Evolutionary conservation across 2,113 vertebrate species (phyloP).

Genomic region (Astatoreochromis straeleni): DNA sequence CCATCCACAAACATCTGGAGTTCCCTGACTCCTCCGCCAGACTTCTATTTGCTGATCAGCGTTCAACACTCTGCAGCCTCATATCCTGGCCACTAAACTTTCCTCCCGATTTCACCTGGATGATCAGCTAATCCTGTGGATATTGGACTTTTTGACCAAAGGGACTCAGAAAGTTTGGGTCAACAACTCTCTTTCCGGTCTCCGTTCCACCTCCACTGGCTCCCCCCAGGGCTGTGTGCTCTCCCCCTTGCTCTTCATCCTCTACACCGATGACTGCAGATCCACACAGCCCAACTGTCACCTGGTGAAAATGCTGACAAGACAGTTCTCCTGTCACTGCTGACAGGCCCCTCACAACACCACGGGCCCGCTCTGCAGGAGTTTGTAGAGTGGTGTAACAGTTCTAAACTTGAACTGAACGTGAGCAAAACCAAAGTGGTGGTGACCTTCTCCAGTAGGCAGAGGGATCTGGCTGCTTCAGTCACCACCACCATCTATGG

Average conservation of each 20-base stretch:
- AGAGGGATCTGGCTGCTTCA: neutral
- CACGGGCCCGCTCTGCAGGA: neutral
- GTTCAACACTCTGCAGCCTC: neutral
- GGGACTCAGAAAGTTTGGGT: neutral
- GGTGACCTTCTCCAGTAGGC: neutral
- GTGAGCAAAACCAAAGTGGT: neutral
- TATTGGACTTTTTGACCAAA: neutral
- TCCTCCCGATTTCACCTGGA: rapidly evolving
- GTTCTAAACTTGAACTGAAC: neutral
- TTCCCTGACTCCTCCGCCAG: neutral
- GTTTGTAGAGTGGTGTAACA: neutral
- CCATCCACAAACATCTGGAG: neutral
- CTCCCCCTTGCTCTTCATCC: neutral
- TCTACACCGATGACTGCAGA: neutral
- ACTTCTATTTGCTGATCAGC: neutral
- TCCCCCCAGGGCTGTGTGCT: neutral
- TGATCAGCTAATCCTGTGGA: neutral
- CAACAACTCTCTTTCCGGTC: neutral
- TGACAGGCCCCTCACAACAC: neutral
- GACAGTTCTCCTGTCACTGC: neutral
- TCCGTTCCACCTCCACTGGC: neutral
- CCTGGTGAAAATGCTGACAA: neutral
- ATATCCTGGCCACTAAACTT: neutral
- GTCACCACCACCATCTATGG: neutral
- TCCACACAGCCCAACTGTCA: neutral